These are phyloP conservation scores for Invenusta paracnida DNA, from an alignment of 2,888 invertebrate species.

Conservation along the genomic window DNA sequence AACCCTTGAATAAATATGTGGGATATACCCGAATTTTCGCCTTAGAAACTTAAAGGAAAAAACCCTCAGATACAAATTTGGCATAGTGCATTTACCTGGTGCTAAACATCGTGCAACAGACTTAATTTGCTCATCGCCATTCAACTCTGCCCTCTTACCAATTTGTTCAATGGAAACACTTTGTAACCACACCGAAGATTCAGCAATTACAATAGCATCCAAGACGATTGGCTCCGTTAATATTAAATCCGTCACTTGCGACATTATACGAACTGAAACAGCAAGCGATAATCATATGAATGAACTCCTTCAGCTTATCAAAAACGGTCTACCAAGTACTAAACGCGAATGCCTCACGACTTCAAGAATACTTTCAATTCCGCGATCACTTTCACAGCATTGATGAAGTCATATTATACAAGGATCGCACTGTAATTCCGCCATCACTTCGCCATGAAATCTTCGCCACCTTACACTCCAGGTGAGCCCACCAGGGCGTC, in stretches of 20 bases:
- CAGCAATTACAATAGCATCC: neutral
- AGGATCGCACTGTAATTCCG: neutral
- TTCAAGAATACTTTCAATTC: neutral
- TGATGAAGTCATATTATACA: neutral
- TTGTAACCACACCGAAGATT: neutral
- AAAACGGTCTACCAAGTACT: neutral
- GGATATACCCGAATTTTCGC: constrained; percentile 32
- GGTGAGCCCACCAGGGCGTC: too few species aligned
- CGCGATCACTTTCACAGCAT: too few species aligned
- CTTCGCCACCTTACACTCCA: neutral
- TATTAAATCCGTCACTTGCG: neutral
- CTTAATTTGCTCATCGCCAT: neutral
- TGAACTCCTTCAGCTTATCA: neutral
- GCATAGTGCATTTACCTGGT: too few species aligned
- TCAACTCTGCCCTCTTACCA: neutral
- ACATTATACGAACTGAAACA: neutral
- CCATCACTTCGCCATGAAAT: constrained; percentile 3
- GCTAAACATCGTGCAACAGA: constrained; percentile 25
- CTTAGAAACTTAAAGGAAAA: constrained; percentile 29
- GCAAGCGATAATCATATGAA: neutral
- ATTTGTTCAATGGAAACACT: neutral
- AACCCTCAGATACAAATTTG: constrained; percentile 33
- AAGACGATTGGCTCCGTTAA: neutral
- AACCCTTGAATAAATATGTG: constrained; percentile 42
- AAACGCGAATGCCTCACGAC: neutral